phyloP scores from a whole-genome alignment of 2,113 vertebrate genomes.

The Neolamprologus devosi region DNA sequence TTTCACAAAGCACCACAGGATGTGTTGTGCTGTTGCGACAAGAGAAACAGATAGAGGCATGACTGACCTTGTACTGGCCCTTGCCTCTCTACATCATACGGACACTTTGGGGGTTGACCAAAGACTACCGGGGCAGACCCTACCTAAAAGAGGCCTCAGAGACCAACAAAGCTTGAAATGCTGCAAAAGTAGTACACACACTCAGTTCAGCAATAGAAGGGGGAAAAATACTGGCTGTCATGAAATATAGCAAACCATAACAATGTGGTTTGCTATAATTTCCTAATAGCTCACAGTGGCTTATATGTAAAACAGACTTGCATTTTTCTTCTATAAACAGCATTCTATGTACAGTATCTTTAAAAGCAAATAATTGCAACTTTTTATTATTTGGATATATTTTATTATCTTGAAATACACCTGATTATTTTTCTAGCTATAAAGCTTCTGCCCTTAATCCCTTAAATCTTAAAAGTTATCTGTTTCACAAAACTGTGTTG shows the following conservation, averaged over 20 bases:
- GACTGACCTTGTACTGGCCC: constrained; percentile 45
- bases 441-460: background rate
- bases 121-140: constrained; percentile 7
- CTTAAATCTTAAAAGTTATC: background rate
- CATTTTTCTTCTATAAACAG: background rate
- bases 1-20: background rate
- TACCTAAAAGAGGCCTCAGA: background rate
- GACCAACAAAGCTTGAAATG: constrained; percentile 9
- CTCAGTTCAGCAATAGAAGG: background rate
- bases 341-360: background rate
- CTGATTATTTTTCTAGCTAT: background rate
- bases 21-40: background rate
- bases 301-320: background rate
- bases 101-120: constrained; percentile 27
- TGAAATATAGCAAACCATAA: background rate
- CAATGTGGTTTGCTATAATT: background rate
- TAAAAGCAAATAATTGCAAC: background rate
- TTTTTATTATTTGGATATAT: background rate
- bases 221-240: background rate
- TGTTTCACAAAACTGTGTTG: background rate
- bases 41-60: constrained; percentile 12
- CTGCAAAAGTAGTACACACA: constrained; percentile 10
- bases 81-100: constrained; percentile 37
- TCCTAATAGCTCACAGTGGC: background rate
- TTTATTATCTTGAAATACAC: background rate